Evolutionary conservation across 2,113 vertebrate species (phyloP), one percentile per base, ranked within the genome.

Genomic region (Tupaia tana): DNA sequence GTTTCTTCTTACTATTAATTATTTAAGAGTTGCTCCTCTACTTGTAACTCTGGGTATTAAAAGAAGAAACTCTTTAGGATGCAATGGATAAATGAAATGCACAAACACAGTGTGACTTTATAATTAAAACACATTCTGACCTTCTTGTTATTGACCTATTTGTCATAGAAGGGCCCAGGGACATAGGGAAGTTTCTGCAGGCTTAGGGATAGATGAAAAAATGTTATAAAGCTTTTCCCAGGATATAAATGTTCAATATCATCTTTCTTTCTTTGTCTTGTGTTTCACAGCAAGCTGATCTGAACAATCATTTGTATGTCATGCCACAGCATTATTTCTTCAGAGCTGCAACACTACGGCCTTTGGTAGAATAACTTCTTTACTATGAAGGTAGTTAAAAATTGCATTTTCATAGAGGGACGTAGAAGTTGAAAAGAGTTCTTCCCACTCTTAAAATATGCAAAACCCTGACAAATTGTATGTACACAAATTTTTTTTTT

Each of bases 1-100:
- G 24, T 83, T 95, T 86, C 81, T 95, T 93, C 75, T 73, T 87
- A 58, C 12, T 93, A 20, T 94, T 90, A 95, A 66, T 95, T 95
- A 92, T 92, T 95, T 93, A 86, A 94, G 54, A 11, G 29, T 6
- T 93, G 11, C 10, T 43, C 86, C 31, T 79, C 58, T 91, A 61
- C 52, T 90, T 97, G 77, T 43, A 43, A 43, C 43, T 20, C 66
- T 31, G 84, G 58, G 25, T 3, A 77, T 84, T 91, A 77, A 83
- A 94, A 77, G 80, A 86, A 83, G 15, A 92, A 77, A 69, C 19
- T 88, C 54, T 63, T 91, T 86, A 78, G n/a, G n/a, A 91, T 86
- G 31, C 22, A 80, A 66, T n/a, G 34, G 19, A 71, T 77, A 83
- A 78, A 83, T 80, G 71, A 86, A 82, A 91, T 64, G 54, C 2